phyloP scores from a whole-genome alignment of 2,797 vertebrate species.

The Xiphophorus birchmanni region DNA sequence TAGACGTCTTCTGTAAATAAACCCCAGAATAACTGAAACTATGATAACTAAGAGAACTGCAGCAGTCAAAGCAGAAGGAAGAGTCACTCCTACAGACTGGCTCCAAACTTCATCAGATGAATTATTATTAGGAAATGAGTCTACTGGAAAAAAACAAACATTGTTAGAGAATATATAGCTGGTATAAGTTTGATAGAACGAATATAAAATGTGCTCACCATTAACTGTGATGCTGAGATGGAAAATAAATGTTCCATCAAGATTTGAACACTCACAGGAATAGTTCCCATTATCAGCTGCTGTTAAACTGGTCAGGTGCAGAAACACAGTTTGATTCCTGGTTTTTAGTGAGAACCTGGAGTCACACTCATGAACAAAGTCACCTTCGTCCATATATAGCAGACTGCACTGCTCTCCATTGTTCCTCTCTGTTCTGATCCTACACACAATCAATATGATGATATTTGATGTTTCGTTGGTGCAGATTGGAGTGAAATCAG shows the following conservation, averaged over 20 bases:
- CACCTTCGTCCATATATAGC: fast-evolving
- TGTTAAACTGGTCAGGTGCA: slow-evolving; percentile 48
- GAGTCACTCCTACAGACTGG: fast-evolving
- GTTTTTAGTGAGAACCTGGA: slow-evolving; percentile 27
- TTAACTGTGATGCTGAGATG: slow-evolving; percentile 36
- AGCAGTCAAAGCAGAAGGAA: fast-evolving
- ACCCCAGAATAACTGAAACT: not conserved
- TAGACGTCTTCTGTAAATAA: fast-evolving
- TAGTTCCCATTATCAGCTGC: slow-evolving; percentile 47
- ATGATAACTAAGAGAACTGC: not conserved
- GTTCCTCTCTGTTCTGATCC: slow-evolving; percentile 15
- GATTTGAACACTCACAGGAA: slow-evolving; percentile 12
- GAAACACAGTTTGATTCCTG: slow-evolving; percentile 22
- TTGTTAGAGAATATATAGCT: no score
- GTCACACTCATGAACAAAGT: slow-evolving; percentile 11
- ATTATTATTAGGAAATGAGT: not conserved
- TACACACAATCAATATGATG: not conserved
- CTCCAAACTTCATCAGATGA: fast-evolving
- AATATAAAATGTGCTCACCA: slow-evolving; percentile 18
- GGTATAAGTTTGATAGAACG: not conserved
- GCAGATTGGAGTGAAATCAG: slow-evolving; percentile 19
- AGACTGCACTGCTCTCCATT: no score
- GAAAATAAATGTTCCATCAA: fast-evolving
- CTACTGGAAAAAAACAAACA: no score
- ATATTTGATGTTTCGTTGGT: fast-evolving